Evolutionary conservation across 2,888 invertebrate species (phyloP).

Genomic region (Agrotis ipsilon): DNA sequence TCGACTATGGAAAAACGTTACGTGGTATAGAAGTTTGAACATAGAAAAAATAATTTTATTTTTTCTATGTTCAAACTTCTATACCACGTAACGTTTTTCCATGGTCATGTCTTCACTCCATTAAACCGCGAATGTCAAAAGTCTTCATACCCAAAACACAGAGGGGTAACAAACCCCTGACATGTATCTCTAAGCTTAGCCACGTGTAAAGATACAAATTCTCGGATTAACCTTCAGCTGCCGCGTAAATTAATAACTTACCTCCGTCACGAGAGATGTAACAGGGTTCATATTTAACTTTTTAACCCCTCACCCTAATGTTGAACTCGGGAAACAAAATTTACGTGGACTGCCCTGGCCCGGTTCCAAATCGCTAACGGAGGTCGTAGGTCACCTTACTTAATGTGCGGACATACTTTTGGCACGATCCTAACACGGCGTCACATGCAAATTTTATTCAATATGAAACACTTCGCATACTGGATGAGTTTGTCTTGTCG

Average conservation of each 20-base stretch:
- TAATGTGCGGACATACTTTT: slow-evolving; percentile 83
- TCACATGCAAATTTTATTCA: slow-evolving; percentile 75
- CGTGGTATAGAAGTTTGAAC: too few species aligned
- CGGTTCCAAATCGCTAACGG: slow-evolving; percentile 80
- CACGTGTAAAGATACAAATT: slow-evolving; percentile 37
- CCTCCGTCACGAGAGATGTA: slow-evolving; percentile 49
- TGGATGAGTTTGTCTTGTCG: slow-evolving; percentile 65
- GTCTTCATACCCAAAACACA: slow-evolving; percentile 8
- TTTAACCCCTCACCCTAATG: slow-evolving; percentile 77
- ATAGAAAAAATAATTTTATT: too few species aligned
- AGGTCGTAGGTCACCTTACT: slow-evolving; percentile 83
- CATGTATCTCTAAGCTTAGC: slow-evolving; percentile 24
- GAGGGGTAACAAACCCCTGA: slow-evolving; percentile 14
- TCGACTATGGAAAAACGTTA: too few species aligned
- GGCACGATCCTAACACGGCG: slow-evolving; percentile 67
- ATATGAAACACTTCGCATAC: slow-evolving; percentile 72
- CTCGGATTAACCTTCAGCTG: slow-evolving; percentile 49
- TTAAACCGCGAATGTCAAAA: background rate
- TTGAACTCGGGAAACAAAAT: slow-evolving; percentile 78
- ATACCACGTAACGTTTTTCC: background rate
- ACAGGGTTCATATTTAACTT: slow-evolving; percentile 78
- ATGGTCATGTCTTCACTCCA: background rate
- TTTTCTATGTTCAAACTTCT: background rate
- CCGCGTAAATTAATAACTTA: slow-evolving; percentile 56
- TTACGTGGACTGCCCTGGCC: slow-evolving; percentile 80